Conservation (phyloP, 2,113 vertebrate genomes). For the Lipophrys pholis region DNA sequence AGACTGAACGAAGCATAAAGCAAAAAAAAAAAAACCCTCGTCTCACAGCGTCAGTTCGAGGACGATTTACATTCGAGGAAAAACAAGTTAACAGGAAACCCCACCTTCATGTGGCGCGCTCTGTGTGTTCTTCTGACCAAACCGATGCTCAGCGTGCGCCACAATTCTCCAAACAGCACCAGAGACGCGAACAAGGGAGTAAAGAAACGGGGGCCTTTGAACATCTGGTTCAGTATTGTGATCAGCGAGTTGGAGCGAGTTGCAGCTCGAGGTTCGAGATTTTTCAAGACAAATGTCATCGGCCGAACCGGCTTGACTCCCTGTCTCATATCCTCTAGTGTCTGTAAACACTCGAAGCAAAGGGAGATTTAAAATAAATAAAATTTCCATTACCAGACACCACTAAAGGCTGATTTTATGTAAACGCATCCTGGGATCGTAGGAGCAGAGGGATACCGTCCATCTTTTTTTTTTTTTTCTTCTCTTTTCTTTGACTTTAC, state of each 20-base stretch:
- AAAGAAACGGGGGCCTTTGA: not conserved
- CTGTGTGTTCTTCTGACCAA: slow-evolving; percentile 17
- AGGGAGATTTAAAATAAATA: slow-evolving; percentile 20
- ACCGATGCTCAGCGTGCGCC: not conserved
- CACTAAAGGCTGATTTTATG: slow-evolving; percentile 45
- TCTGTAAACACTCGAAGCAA: slow-evolving; percentile 57
- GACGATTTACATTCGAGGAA: slow-evolving; percentile 55
- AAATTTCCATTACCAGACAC: slow-evolving; percentile 63
- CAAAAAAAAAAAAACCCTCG: not conserved
- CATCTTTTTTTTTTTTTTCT: slow-evolving; percentile 19
- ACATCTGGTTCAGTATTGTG: slow-evolving; percentile 49
- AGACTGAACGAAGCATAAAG: slow-evolving; percentile 43
- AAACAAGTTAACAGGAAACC: slow-evolving; percentile 41
- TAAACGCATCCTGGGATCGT: slow-evolving; percentile 48
- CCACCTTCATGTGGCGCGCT: slow-evolving; percentile 37
- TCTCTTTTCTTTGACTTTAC: slow-evolving; percentile 14
- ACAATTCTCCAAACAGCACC: slow-evolving; percentile 14
- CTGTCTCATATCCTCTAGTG: slow-evolving; percentile 39
- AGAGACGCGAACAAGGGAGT: not conserved
- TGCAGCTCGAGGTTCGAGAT: slow-evolving; percentile 44
- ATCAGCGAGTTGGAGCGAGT: slow-evolving; percentile 21
- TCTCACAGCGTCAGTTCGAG: slow-evolving; percentile 4
- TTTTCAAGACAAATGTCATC: slow-evolving; percentile 62
- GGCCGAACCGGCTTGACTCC: slow-evolving; percentile 29
- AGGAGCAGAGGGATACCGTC: slow-evolving; percentile 32